phyloP scores from a whole-genome alignment of 2,113 vertebrate genomes.

The Nyctereutes procyonoides region DNA sequence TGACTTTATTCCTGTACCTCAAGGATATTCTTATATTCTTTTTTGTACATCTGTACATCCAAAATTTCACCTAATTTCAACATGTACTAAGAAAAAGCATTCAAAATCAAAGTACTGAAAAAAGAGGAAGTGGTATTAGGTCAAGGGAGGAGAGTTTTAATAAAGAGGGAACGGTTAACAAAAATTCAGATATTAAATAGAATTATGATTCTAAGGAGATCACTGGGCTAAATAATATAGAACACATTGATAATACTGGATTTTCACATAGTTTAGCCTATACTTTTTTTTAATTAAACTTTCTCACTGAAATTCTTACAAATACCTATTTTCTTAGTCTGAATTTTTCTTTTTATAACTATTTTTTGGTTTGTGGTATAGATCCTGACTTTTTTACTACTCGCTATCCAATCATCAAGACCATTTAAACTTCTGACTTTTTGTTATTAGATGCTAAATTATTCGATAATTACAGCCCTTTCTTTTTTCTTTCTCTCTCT shows the following conservation, averaged over 20 bases:
- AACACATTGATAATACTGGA: not conserved
- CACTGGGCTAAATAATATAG: slow-evolving; percentile 1
- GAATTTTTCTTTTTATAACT: not conserved
- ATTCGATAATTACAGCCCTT: not conserved
- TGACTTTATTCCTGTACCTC: not conserved
- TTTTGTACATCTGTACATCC: not conserved
- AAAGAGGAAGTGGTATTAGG: not conserved
- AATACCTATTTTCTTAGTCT: not conserved
- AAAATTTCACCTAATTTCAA: slow-evolving; percentile 38
- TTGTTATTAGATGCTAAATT: slow-evolving; percentile 20
- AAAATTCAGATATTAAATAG: not conserved
- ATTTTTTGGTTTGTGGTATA: not conserved
- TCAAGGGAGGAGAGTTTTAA: not conserved
- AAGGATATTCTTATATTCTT: not conserved
- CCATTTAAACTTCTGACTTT: not conserved
- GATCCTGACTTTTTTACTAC: not conserved
- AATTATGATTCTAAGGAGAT: slow-evolving; percentile 1
- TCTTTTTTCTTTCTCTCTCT: not conserved
- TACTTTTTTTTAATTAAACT: not conserved
- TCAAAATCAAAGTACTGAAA: not conserved
- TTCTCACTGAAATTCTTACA: slow-evolving; percentile 37
- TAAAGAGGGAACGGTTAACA: slow-evolving; percentile 2
- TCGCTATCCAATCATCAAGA: slow-evolving; percentile 4
- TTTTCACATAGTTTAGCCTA: slow-evolving; percentile 18
- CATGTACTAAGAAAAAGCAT: slow-evolving; percentile 6